Evolutionary conservation across 2,113 vertebrate species (phyloP).

Genomic region (Siphamia tubifer): DNA sequence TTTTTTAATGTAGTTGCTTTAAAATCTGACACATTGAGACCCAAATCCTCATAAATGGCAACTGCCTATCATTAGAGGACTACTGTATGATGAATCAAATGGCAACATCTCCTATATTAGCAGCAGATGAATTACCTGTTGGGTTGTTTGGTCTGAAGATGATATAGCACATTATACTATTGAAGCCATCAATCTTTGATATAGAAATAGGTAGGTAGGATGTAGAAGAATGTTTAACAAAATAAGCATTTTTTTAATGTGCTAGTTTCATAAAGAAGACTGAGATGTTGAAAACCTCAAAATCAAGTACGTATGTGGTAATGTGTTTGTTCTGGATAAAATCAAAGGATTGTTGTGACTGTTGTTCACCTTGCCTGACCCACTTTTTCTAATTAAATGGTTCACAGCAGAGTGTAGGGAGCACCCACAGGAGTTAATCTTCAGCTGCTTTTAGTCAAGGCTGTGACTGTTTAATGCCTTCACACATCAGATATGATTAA

Average conservation of each 20-base stretch:
- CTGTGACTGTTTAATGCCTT: not conserved
- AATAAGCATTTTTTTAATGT: not conserved
- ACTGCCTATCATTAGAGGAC: not conserved
- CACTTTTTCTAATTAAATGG: slow-evolving; percentile 46
- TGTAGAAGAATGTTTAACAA: not conserved
- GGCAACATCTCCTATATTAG: not conserved
- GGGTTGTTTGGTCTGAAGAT: not conserved
- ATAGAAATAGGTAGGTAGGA: not conserved
- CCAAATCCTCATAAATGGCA: not conserved
- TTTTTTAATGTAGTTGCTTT: not conserved
- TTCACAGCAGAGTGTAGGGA: slow-evolving; percentile 48
- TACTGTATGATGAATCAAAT: not conserved
- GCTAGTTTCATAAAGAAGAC: not conserved
- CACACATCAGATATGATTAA: not conserved
- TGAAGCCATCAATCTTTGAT: not conserved
- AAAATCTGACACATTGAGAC: not conserved
- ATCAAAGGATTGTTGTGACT: slow-evolving; percentile 6
- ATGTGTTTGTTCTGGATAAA: not conserved
- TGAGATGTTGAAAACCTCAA: too few relatives aligned
- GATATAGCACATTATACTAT: too few relatives aligned
- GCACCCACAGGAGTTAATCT: slow-evolving; percentile 22
- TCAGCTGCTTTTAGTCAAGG: not conserved
- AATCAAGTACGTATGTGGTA: too few relatives aligned
- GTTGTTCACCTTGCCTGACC: slow-evolving; percentile 26
- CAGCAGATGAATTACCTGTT: not conserved